Base-by-base conservation (phyloP, 2,113 vertebrate species). In the Theristicus caerulescens region DNA sequence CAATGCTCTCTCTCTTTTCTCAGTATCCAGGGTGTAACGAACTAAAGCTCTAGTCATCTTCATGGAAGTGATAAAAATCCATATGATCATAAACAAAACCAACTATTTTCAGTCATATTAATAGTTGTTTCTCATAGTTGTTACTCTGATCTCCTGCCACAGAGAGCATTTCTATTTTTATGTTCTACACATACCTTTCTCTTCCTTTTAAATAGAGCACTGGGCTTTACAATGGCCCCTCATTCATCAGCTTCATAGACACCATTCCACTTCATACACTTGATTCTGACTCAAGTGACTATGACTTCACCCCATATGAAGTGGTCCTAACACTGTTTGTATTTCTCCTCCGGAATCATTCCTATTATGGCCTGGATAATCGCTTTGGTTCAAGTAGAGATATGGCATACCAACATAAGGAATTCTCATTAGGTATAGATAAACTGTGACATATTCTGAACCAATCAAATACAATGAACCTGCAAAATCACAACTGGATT, bases 291-390 rank as follows among this genome's bases (percentile, higher is more conserved):
- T 92, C 46, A 86, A 94, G 86, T 92, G 94, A 69, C 77, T 82
- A 38, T 88, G 80, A 94, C 80, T 92, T 97, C 92, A 91, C 17
- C 57, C 38, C 86, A 6, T 87, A 61, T 92, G 73, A 92, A 96
- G 72, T 88, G 86, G 32, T 88, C 52, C 24, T 86, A 88, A 76
- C 26, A 34, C 36, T 65, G n/a, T 59, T 82, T 69, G 24, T 52
- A 46, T 65, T 65, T 91, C 65, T 91, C 44, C 66, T 92, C 16
- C 14, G 5, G 15, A 64, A 69, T 59, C 21, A 32, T 27, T 86
- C 86, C 73, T 92, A 24, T 79, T 91, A 91, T 46, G 59, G 90
- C 7, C 72, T 87, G 52, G 36, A 54, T 52, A 86, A 84, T 76
- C 2, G 0, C 21, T 79, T 94, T 72, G 9, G 40, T 79, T 93